Base-by-base conservation (phyloP, 2,888 invertebrate species). In the Caenorhabditis wallacei region DNA sequence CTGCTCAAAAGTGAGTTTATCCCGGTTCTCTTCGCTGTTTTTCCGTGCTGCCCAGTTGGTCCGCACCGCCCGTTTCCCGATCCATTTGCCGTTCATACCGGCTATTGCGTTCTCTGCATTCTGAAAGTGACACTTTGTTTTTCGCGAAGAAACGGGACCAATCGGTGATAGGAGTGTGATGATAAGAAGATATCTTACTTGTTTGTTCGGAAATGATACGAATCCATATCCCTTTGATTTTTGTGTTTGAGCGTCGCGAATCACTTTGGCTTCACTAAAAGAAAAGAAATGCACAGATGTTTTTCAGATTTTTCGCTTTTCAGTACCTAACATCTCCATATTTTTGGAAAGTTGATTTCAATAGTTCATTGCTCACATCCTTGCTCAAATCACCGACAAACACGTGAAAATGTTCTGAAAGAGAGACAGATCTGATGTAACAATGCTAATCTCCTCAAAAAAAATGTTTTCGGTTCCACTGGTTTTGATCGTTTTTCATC, bases 191-290 rank as follows among this genome's bases (percentile, higher is more conserved):
- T 46, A 40, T 30, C 84, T 80, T 37, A 94, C 94, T 88, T 96
- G 96, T 94, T 98, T 98, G 93, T 97, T 97, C 54, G 98, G 97
- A 93, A 98, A 99, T 48, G 98, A 98, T 48, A 99, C 98, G 93
- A 99, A 99, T 79, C 98, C 99, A 94, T 98, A 99, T 85, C 98
- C 98, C 94, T 97, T 98, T 90, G 98, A 97, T 94, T 98, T 98
- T 93, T 97, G 95, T 89, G 98, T 98, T 94, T 98, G 98, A 87
- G 98, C 96, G 94, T 99, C 99, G 92, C 98, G 95, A 80, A 99
- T 99, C 93, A 99, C 98, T 93, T 98, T 95, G 94, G 98, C 98
- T 93, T 99, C 98, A 92, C 94, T 94, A 92, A 20, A 92, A 63
- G 20, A 5, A n/a, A n/a, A n/a, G n/a, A n/a, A n/a, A n/a, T n/a